Evolutionary conservation across 1,140 invertebrate species (phyloP), one percentile per base, ranked within the genome.

Genomic region (Microplitis demolitor): DNA sequence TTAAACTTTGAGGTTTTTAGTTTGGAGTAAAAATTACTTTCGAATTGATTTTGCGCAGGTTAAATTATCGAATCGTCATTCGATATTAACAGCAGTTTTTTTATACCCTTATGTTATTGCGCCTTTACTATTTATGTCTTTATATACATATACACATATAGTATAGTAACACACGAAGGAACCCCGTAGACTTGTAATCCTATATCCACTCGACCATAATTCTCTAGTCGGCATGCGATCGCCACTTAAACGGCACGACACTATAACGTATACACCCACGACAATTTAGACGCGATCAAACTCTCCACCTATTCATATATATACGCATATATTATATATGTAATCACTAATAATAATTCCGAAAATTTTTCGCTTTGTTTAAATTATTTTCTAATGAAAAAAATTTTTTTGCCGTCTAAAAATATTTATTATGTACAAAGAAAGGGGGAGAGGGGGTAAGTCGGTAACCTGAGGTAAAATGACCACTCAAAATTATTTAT

Each of bases 221-320:
- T 85, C 80, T 82, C 79, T 67, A 76, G 75, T 78, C 77, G 77
- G 79, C 84, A 85, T 86, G 84, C 83, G 80, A 85, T 78, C 78
- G 80, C 79, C 79, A 84, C 82, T 82, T 82, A 75, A 82, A 78
- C 77, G 80, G 81, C 78, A 81, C 80, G 80, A 81, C 77, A 78
- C 76, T 77, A 74, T 76, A 75, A 77, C 16, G 14, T 24, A 62
- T 70, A 74, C 78, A 68, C 66, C 53, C 68, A 73, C 71, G 50
- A 73, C 68, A 45, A 45, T 45, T 45, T 45, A 11, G 39, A 45
- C 2, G 5, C 8, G 39, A 45, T 45, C 39, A 45, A 45, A 45
- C 6, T 3, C 39, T 45, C 39, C 24, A 24, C 24, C 24, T 24
- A 24, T 24, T 24, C 24, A 24, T 24, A 24, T 24, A 24, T 24